Evolutionary conservation across 2,797 vertebrate species (phyloP), one percentile per base, ranked within the genome.

Genomic region (Pseudochirops corinnae): DNA sequence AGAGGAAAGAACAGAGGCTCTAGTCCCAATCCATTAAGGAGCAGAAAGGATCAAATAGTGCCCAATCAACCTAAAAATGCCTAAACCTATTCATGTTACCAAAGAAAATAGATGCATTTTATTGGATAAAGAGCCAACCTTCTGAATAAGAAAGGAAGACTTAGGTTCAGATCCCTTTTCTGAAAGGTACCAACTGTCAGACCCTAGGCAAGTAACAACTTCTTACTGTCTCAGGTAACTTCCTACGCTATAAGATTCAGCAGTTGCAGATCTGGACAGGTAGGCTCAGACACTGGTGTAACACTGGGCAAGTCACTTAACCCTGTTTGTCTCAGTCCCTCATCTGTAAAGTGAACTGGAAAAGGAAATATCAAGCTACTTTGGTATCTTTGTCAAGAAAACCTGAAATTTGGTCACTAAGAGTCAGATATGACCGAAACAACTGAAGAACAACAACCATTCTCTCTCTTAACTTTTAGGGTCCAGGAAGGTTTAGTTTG

Each of bases 401-500:
- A 74, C 33, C 4, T 14, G 7, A 74, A 74, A 21, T 16, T 6
- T 5, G 14, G 5, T 21, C 14, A 74, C 62, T 39, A 74, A 74
- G 13, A 67, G 62, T 74, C 1, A 0, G 5, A 18, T 14, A 39
- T 39, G 6, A 24, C n/a, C 24, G n/a, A 24, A 39, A 82, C 21
- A 9, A 82, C n/a, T 24, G 67, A 46, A 82, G 16, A 39, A 21
- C n/a, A 82, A 46, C 67, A 39, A 46, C 16, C n/a, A 74, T 14
- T 14, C 33, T 16, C 14, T 74, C 1, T 74, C 62, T 74, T 74
- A 74, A 74, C 33, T 33, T 16, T 74, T 18, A 74, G 39, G 33
- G 33, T 5, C 33, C 91, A 62, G 94, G 87, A 14, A 55, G n/a
- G 96, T 56, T 95, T 58, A 95, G 56, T 57, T 46, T 11, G 60